Percentiles rank a stretch among this genome's conserved stretches.
These are phyloP conservation scores for Anoplolepis gracilipes DNA, from an alignment of 1,140 invertebrate genomes.

Conservation along the genomic window DNA sequence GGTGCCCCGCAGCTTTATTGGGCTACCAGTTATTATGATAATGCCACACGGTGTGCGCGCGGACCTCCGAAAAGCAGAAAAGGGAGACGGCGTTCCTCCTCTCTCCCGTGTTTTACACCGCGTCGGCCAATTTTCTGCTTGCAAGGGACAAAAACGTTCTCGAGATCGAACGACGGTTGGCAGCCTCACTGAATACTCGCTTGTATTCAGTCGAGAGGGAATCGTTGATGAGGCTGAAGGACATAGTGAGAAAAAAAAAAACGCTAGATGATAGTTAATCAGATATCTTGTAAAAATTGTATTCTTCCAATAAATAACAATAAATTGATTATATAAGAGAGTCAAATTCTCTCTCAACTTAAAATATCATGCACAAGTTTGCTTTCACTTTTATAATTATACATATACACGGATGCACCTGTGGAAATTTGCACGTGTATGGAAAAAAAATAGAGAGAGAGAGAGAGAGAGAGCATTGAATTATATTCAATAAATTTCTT, in stretches of 20 bases:
- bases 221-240: neutral
- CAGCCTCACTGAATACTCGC: neutral
- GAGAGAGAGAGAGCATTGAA: neutral
- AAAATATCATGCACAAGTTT: neutral
- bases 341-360: neutral
- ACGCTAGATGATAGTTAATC: neutral
- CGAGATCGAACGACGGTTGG: conserved; percentile 32
- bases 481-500: neutral
- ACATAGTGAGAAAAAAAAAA: neutral
- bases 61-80: conserved; percentile 45
- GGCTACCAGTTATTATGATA: conserved; percentile 79
- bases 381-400: neutral
- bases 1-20: conserved; percentile 71
- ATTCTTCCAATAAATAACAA: neutral
- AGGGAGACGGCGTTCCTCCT: neutral
- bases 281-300: neutral
- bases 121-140: conserved; percentile 57
- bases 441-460: neutral
- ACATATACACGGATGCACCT: neutral
- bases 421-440: neutral
- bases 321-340: neutral
- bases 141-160: conserved; percentile 37
- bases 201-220: neutral
- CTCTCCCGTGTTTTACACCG: conserved; percentile 18
- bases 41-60: conserved; percentile 39